Evolutionary conservation across 64 coral and sea anemone species (phyloP), one percentile per base, ranked within the genome.

Genomic region (Porites australiensis): DNA sequence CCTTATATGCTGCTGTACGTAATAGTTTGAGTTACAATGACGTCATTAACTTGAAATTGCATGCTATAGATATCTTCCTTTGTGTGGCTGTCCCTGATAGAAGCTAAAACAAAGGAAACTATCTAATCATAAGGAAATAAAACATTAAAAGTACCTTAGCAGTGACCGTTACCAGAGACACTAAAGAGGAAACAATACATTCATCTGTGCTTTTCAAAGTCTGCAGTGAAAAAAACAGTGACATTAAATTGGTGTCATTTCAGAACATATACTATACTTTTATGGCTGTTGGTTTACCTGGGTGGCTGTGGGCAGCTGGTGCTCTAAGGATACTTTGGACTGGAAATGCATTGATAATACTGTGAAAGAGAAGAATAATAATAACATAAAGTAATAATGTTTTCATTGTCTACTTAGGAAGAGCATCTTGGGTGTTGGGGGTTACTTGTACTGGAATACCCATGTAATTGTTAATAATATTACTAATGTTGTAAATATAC

Each of bases 181-280:
- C 98, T 13, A 99, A 86, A 37, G 87, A 95, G 63, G 98, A 94
- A 2, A 94, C 92, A 55, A 99, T 91, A 13, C 98, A 99, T 55
- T 99, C 98, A 57, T 99, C 98, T 50, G 98, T 99, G 52, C 87
- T 96, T 63, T 99, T 99, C 68, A 99, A 54, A 4, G 98, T 99
- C 98, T 99, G 37, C 7, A 98, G 90, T 65, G 82, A 61, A 58
- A 53, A 63, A 46, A 88, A 53, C 37, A 21, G 44, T 18, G 71
- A 91, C 4, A 82, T 44, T 16, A 81, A 27, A 14, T 79, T 8
- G 23, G 54, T 57, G 54, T 57, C 54, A 57, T 57, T 9, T 6
- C 12, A 57, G 7, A 9, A 57, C 54, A 57, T 57, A 57, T 12
- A 57, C 54, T 57, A 1, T 57, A 12, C 12, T 55, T 7, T 70